Evolutionary conservation across 2,113 vertebrate genomes (phyloP), one percentile per base, ranked within the genome.

Genomic region (Pao palembangensis): DNA sequence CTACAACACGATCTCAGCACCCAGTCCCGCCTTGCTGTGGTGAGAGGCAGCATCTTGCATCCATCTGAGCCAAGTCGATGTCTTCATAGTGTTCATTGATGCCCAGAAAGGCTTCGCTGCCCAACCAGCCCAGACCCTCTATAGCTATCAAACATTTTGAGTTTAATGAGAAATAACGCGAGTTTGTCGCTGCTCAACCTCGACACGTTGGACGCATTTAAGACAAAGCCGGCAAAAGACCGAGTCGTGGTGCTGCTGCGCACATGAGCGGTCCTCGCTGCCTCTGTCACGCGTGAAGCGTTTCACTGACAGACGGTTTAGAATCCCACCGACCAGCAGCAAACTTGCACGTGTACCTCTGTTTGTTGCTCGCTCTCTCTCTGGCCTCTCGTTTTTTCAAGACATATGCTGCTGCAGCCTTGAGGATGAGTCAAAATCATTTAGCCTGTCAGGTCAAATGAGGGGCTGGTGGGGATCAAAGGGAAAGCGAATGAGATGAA

Each of bases 381-480:
- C 43, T 75, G 58, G 56, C 53, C 64, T 78, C 71, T 89, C 79
- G 83, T 76, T 80, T 81, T 88, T 87, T 87, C 84, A 83, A 5
- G 74, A 57, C 55, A 85, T 85, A 88, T 85, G 82, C 74, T n/a
- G 16, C 54, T 48, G 6, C 64, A 79, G 79, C 76, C 67, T 82
- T 50, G 62, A 89, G 78, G 79, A 85, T 79, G 73, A 81, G 78
- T 83, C 83, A 78, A 73, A 82, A 73, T 85, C 78, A 89, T 88
- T 90, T 76, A 77, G 82, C 88, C 73, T 79, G 73, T 78, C 84
- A 87, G 71, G 71, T 81, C 76, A 85, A 88, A 81, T 79, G 79
- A 85, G 79, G 63, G 75, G 67, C 69, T 75, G 64, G 65, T 25
- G 48, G 61, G 63, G 71, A 83, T 85, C 66, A 71, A 52, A 82